Evolutionary conservation across 2,113 vertebrate genomes (phyloP), one percentile per base, ranked within the genome.

Genomic region (Deroptyus accipitrinus): DNA sequence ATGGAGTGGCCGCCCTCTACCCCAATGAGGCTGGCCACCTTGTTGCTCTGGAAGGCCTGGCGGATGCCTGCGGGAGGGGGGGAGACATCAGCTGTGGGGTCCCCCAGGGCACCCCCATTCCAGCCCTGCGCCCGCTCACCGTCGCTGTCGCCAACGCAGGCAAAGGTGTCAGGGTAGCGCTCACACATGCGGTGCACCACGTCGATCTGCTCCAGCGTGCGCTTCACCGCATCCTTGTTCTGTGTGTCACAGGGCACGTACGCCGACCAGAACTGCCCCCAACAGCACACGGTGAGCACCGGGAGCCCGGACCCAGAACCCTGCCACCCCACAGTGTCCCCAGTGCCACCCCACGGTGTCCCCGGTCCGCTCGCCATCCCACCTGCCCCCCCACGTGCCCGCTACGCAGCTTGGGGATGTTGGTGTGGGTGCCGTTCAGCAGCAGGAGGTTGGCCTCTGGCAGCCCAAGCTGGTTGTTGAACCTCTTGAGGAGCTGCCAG

Each of bases 1-100:
- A 99, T 98, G 68, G 99, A 99, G 96, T 99, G 99, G 15, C 99
- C 99, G 0, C 99, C 99, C 96, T 99, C 99, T 81, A 99, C 98
- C 0, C 99, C 99, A 0, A 99, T 98, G 88, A 99, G 97, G 70
- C 99, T 99, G 96, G 99, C 99, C 16, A 99, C 98, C 95, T 97
- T 99, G 33, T 82, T 68, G 2, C 11, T 30, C 3, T 0, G 4
- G 91, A 99, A 98, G 24, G 99, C 98, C 1, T 90, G 2, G 30
- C 1, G 9, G 90, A 99, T 97, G 6, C 98, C 99, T 99, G 97
- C 0, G 16, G 69, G 90, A 54, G 0, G 0, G 9, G 35, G n/a
- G 5, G 33, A n/a, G 13, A n/a, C 7, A 2, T 92, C 75, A 79
- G 48, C 24, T 0, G 2, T 30, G 79, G 13, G 0, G 16, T 3